Evolutionary conservation across 2,888 invertebrate species (phyloP).

Genomic region (Scaptomyza cyrtandrae): DNA sequence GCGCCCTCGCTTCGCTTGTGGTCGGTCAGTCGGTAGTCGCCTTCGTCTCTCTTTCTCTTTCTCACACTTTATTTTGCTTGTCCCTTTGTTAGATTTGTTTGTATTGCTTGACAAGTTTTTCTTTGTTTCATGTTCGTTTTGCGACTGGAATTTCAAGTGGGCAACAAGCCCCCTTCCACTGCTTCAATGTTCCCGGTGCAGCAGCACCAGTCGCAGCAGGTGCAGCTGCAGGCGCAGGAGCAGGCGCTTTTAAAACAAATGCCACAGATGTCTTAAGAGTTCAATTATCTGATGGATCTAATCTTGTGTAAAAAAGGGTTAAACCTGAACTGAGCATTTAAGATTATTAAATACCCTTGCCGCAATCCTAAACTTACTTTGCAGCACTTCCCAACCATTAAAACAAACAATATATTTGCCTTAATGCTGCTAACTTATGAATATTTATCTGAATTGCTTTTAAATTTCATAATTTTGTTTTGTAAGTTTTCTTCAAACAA

Average conservation of each 20-base stretch:
- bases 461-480: neutral
- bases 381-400: slow-evolving; percentile 3
- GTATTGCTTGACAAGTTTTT: slow-evolving; percentile 63
- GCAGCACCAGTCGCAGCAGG: slow-evolving; percentile 32
- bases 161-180: slow-evolving; percentile 10
- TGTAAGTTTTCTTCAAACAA: neutral
- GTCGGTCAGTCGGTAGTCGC: slow-evolving; percentile 11
- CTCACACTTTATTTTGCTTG: neutral
- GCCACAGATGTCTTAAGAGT: slow-evolving; percentile 55
- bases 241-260: slow-evolving; percentile 68
- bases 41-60: neutral
- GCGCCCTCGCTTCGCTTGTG: slow-evolving; percentile 59
- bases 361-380: slow-evolving; percentile 6
- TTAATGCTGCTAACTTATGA: neutral
- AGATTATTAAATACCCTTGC: slow-evolving; percentile 9
- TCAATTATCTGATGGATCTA: slow-evolving; percentile 38
- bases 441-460: neutral
- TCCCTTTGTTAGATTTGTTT: slow-evolving; percentile 66
- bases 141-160: slow-evolving; percentile 71
- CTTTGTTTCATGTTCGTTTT: slow-evolving; percentile 55
- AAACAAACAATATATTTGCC: neutral
- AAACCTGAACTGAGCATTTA: slow-evolving; percentile 1
- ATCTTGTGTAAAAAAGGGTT: slow-evolving; percentile 32
- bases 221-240: slow-evolving; percentile 60
- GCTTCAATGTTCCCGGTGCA: neutral